Conservation (phyloP, 2,888 invertebrate genomes). For the Smittia aterrima region DNA sequence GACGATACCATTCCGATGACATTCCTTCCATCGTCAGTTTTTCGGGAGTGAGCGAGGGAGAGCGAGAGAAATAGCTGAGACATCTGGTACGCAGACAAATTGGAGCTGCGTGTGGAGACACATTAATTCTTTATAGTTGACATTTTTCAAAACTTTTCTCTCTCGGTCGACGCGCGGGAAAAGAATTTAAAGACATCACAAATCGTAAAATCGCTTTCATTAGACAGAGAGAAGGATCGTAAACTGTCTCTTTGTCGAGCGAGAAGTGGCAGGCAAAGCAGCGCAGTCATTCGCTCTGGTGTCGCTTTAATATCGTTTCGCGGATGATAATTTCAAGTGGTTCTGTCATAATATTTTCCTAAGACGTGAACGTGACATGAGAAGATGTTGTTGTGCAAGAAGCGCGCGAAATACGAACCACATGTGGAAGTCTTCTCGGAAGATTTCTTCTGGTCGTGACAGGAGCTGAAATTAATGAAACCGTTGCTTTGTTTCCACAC, state of each 20-base stretch:
- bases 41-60: not conserved
- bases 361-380: slow-evolving; percentile 3
- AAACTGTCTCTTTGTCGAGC: not conserved
- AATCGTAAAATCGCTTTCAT: not conserved
- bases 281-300: not conserved
- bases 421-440: slow-evolving; percentile 28
- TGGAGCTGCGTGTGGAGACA: slow-evolving; percentile 18
- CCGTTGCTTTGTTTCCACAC: not conserved
- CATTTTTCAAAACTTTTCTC: slow-evolving; percentile 22
- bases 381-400: not conserved
- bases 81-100: slow-evolving; percentile 40
- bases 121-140: slow-evolving; percentile 31
- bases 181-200: not conserved
- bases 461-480: slow-evolving; percentile 30
- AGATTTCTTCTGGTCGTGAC: slow-evolving; percentile 20
- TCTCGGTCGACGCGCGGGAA: not conserved
- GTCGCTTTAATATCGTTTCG: slow-evolving; percentile 15
- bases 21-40: not conserved
- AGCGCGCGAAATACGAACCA: slow-evolving; percentile 1
- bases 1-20: not conserved
- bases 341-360: slow-evolving; percentile 12
- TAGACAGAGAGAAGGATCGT: not conserved
- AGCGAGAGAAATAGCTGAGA: not conserved
- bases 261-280: not conserved
- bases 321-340: slow-evolving; percentile 23